Evolutionary conservation across 2,888 invertebrate species (phyloP).

Genomic region (Shargacucullia verbasci): DNA sequence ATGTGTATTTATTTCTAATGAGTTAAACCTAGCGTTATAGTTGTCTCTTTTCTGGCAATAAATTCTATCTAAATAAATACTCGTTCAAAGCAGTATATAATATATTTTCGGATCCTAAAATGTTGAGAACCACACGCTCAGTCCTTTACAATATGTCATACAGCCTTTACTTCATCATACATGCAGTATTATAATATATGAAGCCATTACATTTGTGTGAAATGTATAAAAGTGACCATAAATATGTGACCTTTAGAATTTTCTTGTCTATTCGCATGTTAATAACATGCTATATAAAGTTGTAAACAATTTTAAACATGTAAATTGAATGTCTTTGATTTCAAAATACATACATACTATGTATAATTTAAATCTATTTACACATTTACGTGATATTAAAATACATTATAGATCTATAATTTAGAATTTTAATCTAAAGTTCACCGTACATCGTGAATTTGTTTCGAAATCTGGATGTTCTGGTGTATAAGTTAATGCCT

Average conservation of each 20-base stretch:
- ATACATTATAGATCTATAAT: conserved; percentile 10
- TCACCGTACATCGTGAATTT: neutral
- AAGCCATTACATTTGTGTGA: conserved; percentile 32
- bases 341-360: conserved; percentile 48
- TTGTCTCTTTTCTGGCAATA: too few species aligned
- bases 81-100: too few species aligned
- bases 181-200: conserved; percentile 45
- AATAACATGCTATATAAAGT: too few species aligned
- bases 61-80: too few species aligned
- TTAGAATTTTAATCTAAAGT: conserved; percentile 13
- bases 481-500: too few species aligned
- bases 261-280: conserved; percentile 18
- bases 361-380: conserved; percentile 25
- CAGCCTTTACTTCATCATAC: conserved; percentile 39
- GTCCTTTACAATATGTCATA: conserved; percentile 35
- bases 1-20: too few species aligned
- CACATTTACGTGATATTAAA: conserved; percentile 10
- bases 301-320: conserved; percentile 5
- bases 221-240: too few species aligned
- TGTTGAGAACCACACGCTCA: conserved; percentile 28
- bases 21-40: too few species aligned
- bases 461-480: conserved; percentile 10
- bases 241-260: conserved; percentile 28
- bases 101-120: too few species aligned
- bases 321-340: conserved; percentile 37